phyloP scores from a whole-genome alignment of 2,888 invertebrate genomes.

The Drosophila putrida region DNA sequence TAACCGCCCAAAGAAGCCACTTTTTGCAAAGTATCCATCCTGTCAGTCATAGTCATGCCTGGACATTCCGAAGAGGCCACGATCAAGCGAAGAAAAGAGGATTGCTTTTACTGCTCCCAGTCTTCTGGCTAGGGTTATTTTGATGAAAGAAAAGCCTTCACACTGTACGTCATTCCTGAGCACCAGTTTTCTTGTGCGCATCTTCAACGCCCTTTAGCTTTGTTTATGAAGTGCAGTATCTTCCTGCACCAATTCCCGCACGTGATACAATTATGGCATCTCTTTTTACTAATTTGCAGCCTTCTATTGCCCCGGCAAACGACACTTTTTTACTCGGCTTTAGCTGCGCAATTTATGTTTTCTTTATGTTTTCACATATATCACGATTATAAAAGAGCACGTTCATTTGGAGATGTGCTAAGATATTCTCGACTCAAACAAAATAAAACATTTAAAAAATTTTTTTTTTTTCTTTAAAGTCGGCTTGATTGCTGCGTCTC shows the following conservation, averaged over 20 bases:
- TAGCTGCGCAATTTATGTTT: slow-evolving; percentile 74
- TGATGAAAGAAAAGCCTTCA: slow-evolving; percentile 38
- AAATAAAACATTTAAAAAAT: background rate
- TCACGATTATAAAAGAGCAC: slow-evolving; percentile 42
- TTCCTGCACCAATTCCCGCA: slow-evolving; percentile 52
- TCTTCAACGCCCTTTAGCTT: slow-evolving; percentile 75
- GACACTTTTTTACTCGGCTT: slow-evolving; percentile 11
- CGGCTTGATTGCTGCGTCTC: background rate
- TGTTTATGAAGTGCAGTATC: slow-evolving; percentile 82
- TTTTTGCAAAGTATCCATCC: slow-evolving; percentile 60
- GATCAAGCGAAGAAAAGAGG: slow-evolving; percentile 39
- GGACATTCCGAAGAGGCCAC: slow-evolving; percentile 67
- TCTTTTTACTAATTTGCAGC: slow-evolving; percentile 53
- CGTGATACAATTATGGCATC: slow-evolving; percentile 85
- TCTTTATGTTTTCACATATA: slow-evolving; percentile 75
- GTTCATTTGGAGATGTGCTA: background rate
- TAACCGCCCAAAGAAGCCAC: slow-evolving; percentile 28
- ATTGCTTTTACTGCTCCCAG: slow-evolving; percentile 7
- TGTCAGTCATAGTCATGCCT: slow-evolving; percentile 84
- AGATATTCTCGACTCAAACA: background rate
- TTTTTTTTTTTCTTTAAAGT: background rate
- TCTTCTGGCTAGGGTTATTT: slow-evolving; percentile 18
- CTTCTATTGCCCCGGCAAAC: slow-evolving; percentile 31
- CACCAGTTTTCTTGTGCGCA: slow-evolving; percentile 61
- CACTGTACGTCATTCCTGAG: slow-evolving; percentile 65